Evolutionary conservation across 2,797 vertebrate genomes (phyloP).

Genomic region (Thaleichthys pacificus): DNA sequence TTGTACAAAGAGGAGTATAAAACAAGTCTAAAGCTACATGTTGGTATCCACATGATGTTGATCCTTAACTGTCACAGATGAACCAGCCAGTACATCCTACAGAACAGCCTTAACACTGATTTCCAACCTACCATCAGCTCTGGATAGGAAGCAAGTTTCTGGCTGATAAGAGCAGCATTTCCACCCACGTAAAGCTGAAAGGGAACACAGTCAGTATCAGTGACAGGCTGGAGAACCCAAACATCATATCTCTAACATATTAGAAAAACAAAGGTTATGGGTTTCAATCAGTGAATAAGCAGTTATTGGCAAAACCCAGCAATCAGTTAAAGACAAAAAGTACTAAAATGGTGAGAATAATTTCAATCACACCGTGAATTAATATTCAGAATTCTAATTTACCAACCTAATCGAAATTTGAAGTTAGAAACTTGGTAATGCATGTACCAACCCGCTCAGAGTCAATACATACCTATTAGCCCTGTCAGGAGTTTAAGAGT

Average conservation of each 20-base stretch:
- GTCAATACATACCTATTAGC: too few species aligned
- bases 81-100: background rate
- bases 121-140: conserved; percentile 81
- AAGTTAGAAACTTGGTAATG: too few species aligned
- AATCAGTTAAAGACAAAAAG: background rate
- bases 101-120: background rate
- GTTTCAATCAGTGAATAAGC: background rate
- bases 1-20: too few species aligned
- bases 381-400: too few species aligned
- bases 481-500: too few species aligned
- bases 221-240: background rate
- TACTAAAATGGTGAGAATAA: background rate
- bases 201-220: conserved; percentile 15
- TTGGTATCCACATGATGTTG: too few species aligned
- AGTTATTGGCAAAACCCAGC: background rate
- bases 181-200: conserved; percentile 94
- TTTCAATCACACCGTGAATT: background rate
- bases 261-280: background rate
- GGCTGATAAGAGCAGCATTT: conserved; percentile 97
- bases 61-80: too few species aligned
- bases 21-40: too few species aligned
- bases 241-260: background rate
- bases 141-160: conserved; percentile 88
- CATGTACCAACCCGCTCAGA: too few species aligned
- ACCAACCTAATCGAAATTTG: too few species aligned